Evolutionary conservation across 2,888 invertebrate species (phyloP), one percentile per base, ranked within the genome.

Genomic region (Neoscelio sp.): DNA sequence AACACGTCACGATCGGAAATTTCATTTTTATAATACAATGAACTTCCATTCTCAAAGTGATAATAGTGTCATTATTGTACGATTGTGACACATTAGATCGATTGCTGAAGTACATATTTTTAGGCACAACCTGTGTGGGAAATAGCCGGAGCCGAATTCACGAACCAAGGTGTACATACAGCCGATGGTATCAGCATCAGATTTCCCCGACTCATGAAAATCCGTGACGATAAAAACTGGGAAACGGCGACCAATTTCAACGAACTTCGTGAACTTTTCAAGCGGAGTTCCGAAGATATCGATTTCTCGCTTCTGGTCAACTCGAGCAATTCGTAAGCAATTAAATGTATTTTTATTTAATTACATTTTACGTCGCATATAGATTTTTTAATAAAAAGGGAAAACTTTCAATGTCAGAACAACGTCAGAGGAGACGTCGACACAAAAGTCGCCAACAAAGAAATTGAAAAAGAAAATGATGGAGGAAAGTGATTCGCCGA

Each of bases 151-250:
- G 95, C 96, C 0, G 96, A 96, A 89, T 93, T 96, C 82, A 95
- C 95, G 1, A 94, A 95, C 88, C 95, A 95, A 1, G 95, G 95
- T 67, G 93, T 95, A 3, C 98, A 99, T 88, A 98, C 98, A 0
- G 98, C 98, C 0, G 94, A 95, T 84, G 97, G 98, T 1, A 98
- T 99, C 85, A 98, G 98, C 1, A 96, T 98, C 44, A 92, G 98
- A 60, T 98, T 98, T 91, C 98, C 98, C 0, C 93, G 98, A 82
- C 96, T 98, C 0, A 95, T 96, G 0, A 93, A 93, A 82, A 94
- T 97, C 78, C 92, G 98, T 62, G 91, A 93, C 60, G 98, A 99
- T 89, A 99, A 98, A 91, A 91, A 93, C 74, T 97, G 97, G 94
- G 91, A 95, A 82, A 93, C 95, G 0, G 97, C 98, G 0, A 98